Base-by-base conservation (phyloP, 2,888 invertebrate species). In the Stenichneumon culpator region DNA sequence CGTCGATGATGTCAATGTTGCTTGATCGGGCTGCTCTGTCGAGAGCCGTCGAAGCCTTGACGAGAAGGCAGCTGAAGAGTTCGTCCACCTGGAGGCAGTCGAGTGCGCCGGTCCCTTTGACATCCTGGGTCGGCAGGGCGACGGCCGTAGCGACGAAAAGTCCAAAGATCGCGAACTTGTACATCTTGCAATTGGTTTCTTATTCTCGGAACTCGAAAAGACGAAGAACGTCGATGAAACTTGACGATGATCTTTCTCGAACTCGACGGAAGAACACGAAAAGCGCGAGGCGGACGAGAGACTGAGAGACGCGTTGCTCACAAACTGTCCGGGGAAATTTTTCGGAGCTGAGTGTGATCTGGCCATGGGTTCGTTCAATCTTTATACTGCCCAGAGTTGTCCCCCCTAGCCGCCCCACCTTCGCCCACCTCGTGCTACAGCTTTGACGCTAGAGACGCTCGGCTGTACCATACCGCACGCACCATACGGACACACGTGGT, bases 1-100 rank as follows among this genome's bases (percentile, higher is more conserved):
- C 96, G 67, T 95, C 95, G 86, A 95, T 82, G 74, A 96, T 89
- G 83, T 95, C 94, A 83, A 96, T 94, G 89, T 95, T 94, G 88
- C 94, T 94, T 88, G 95, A 95, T 85, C 95, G 94, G 65, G 95
- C 94, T 0, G 95, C 95, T 79, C 95, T 95, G 88, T 95, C 94
- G 79, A 96, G 88, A 69, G 95, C 94, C 68, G 95, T 95, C 86
- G 95, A 94, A 50, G 95, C 95, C 93, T 95, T 96, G 70, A 96
- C 94, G 57, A 96, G 95, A 81, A 96, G 91, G 93, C 96, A 96
- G 83, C 95, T 95, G 87, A 95, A 91, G 87, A 95, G 90, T 81
- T 95, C 95, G 72, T 95, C 94, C n/a, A 93, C 93, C 68, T 94
- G 87, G 22, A 92, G 72, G 83, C 94, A 94, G 87, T 93, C 90